These are phyloP conservation scores for Cabera pusaria DNA, from an alignment of 2,888 invertebrate genomes.

Conservation along the genomic window DNA sequence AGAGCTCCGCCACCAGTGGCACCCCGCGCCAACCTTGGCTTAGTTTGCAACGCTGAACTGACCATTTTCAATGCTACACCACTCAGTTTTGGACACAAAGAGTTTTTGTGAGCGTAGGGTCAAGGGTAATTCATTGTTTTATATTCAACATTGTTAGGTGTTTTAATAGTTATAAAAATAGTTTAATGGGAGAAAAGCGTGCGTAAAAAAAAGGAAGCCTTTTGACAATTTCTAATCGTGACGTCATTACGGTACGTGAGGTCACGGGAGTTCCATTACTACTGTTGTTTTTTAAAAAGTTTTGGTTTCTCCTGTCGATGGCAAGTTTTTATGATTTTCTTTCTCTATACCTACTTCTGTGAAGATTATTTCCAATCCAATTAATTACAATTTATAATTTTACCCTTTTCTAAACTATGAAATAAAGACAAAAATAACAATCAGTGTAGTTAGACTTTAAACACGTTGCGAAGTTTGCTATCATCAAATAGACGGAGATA, in stretches of 20 bases:
- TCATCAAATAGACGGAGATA: no score
- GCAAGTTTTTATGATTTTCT: no score
- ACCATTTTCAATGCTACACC: constrained; percentile 54
- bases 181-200: constrained; percentile 9
- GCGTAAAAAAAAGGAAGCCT: no score
- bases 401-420: no score
- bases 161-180: constrained; percentile 13
- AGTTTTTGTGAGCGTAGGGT: constrained; percentile 47
- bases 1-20: constrained; percentile 16
- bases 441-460: no score
- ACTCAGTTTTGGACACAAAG: constrained; percentile 46
- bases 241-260: not conserved
- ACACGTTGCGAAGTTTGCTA: no score
- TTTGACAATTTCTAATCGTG: not conserved
- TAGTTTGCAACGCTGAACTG: constrained; percentile 36
- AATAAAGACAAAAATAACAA: constrained; percentile 1
- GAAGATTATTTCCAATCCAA: no score
- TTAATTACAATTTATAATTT: no score
- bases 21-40: constrained; percentile 45
- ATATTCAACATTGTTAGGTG: constrained; percentile 26
- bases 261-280: not conserved
- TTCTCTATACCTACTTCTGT: no score
- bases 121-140: constrained; percentile 44
- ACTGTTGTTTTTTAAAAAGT: no score
- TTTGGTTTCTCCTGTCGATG: no score